Conservation (phyloP, 2,113 vertebrate genomes). For the Phylloscopus trochiloides region DNA sequence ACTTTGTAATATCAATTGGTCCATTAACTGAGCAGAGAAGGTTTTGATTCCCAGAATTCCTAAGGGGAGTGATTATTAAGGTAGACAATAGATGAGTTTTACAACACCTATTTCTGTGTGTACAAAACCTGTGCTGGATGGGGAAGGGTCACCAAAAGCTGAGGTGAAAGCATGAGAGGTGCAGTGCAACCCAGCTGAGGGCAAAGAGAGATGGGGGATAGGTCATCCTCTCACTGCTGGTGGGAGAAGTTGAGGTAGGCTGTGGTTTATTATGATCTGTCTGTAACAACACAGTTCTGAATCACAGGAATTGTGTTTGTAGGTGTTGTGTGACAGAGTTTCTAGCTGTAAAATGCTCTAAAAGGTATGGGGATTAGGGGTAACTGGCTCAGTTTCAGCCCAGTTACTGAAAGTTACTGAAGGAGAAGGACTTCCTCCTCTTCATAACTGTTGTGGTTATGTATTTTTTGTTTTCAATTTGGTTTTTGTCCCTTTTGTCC, state of each 20-base stretch:
- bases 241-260: background rate
- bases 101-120: background rate
- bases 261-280: background rate
- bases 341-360: background rate
- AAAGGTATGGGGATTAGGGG: fast-evolving
- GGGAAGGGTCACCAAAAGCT: background rate
- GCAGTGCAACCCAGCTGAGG: background rate
- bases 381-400: background rate
- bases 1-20: background rate
- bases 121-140: background rate
- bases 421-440: background rate
- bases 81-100: background rate
- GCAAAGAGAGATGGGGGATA: background rate
- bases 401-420: background rate
- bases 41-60: background rate
- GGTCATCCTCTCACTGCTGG: background rate
- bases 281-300: background rate
- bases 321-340: background rate
- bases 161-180: background rate
- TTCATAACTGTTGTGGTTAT: background rate
- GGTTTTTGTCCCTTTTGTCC: background rate
- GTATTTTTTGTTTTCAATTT: background rate
- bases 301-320: background rate
- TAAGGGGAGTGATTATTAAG: background rate
- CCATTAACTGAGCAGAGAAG: background rate